Evolutionary conservation across 2,797 vertebrate species (phyloP).

Genomic region (Argya squamiceps): DNA sequence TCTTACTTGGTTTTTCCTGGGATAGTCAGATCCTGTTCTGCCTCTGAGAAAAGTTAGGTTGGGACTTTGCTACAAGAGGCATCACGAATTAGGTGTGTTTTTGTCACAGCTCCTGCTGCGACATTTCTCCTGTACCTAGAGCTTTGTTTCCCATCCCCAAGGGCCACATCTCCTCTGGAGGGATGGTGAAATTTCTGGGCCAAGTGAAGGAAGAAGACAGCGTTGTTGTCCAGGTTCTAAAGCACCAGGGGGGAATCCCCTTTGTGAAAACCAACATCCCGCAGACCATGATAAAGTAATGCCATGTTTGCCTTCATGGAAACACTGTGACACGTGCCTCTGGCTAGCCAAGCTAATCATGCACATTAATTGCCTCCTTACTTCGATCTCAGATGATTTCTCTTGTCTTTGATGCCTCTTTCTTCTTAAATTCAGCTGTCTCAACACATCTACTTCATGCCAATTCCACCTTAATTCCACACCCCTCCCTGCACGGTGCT

Average conservation of each 20-base stretch:
- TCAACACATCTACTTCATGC: not conserved
- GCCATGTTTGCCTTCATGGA: not conserved
- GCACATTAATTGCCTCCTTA: not conserved
- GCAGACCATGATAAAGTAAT: slow-evolving; percentile 81
- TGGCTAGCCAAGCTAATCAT: not conserved
- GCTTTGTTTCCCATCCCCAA: slow-evolving; percentile 10
- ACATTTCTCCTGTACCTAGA: not conserved
- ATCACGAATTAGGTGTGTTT: not conserved
- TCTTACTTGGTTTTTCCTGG: not conserved
- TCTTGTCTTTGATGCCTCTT: not conserved
- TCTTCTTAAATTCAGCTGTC: not conserved
- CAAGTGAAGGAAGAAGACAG: slow-evolving; percentile 71
- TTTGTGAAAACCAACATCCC: slow-evolving; percentile 85
- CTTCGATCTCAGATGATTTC: not conserved
- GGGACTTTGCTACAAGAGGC: not conserved
- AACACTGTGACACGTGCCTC: not conserved
- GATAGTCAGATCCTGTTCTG: not conserved
- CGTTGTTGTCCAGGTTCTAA: slow-evolving; percentile 81
- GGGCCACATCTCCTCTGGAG: slow-evolving; percentile 77
- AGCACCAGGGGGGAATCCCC: slow-evolving; percentile 85
- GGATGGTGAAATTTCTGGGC: slow-evolving; percentile 73
- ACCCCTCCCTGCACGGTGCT: not conserved
- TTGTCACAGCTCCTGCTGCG: not conserved
- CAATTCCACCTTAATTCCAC: not conserved
- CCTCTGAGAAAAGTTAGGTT: not conserved